Conservation (phyloP, 2,888 invertebrate genomes). For the Portevinia maculata region DNA sequence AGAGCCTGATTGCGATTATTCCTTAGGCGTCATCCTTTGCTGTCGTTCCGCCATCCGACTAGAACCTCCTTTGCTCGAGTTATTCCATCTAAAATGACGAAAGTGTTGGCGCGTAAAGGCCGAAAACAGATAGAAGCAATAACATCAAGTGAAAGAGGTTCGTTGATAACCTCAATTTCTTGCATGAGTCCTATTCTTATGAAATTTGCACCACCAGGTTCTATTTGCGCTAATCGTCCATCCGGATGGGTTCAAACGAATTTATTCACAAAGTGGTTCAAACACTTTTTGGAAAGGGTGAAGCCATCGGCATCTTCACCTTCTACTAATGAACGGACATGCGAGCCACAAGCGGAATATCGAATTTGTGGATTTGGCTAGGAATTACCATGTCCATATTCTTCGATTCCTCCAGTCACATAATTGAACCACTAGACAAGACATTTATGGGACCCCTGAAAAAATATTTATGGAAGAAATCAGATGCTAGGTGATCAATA, state of each 20-base stretch:
- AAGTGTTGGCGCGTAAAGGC: slow-evolving; percentile 33
- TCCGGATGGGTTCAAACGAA: too few relatives aligned
- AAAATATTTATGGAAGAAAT: slow-evolving; percentile 52
- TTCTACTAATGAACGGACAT: slow-evolving; percentile 17
- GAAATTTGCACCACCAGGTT: slow-evolving; percentile 36
- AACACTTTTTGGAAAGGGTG: too few relatives aligned
- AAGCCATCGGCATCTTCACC: slow-evolving; percentile 11
- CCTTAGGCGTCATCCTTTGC: slow-evolving; percentile 13
- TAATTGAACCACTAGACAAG: slow-evolving; percentile 59
- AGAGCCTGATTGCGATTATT: slow-evolving; percentile 30
- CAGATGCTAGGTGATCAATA: slow-evolving; percentile 39
- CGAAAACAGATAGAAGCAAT: slow-evolving; percentile 33
- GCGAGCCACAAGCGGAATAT: slow-evolving; percentile 14
- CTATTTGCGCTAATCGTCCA: slow-evolving; percentile 38
- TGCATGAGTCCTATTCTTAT: slow-evolving; percentile 43
- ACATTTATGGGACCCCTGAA: too few relatives aligned
- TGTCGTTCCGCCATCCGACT: too few relatives aligned
- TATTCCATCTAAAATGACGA: slow-evolving; percentile 45
- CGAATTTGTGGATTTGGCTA: slow-evolving; percentile 6
- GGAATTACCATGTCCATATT: slow-evolving; percentile 10
- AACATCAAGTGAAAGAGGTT: slow-evolving; percentile 46
- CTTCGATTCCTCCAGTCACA: slow-evolving; percentile 34
- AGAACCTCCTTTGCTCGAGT: slow-evolving; percentile 22
- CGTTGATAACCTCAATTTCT: slow-evolving; percentile 34
- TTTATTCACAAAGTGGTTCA: too few relatives aligned